Percentiles rank a stretch among this genome's conserved stretches.
These are phyloP conservation scores for Omphaloscelis lunosa DNA, from an alignment of 2,888 invertebrate genomes.

Conservation along the genomic window DNA sequence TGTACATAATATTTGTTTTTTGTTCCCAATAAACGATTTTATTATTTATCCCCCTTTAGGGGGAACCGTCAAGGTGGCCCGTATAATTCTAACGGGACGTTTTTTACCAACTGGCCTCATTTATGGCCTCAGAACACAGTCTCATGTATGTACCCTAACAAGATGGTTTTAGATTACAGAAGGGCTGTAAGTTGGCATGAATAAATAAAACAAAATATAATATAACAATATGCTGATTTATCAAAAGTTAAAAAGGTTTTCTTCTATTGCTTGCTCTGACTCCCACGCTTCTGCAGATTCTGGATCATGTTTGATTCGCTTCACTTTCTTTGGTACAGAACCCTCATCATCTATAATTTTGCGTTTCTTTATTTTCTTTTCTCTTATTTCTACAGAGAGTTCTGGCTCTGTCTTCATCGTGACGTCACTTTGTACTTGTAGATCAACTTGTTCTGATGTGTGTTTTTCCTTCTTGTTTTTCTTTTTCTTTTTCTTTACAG, in stretches of 20 bases:
- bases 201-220: slow-evolving; percentile 30
- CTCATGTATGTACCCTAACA: too few relatives aligned
- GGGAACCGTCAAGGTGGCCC: too few relatives aligned
- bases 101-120: too few relatives aligned
- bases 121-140: too few relatives aligned
- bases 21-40: too few relatives aligned
- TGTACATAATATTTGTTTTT: too few relatives aligned
- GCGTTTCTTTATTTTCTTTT: slow-evolving; percentile 74
- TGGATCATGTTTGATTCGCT: slow-evolving; percentile 73
- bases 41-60: too few relatives aligned
- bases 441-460: slow-evolving; percentile 17
- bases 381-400: slow-evolving; percentile 39
- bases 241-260: slow-evolving; percentile 85
- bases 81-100: too few relatives aligned
- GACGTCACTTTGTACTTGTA: slow-evolving; percentile 41
- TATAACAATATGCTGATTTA: slow-evolving; percentile 13
- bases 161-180: neutral
- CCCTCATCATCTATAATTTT: slow-evolving; percentile 65
- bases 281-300: slow-evolving; percentile 81
- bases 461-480: slow-evolving; percentile 55
- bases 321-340: slow-evolving; percentile 66
- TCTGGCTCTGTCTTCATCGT: slow-evolving; percentile 42
- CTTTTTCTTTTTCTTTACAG: slow-evolving; percentile 60
- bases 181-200: neutral
- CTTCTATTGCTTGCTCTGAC: slow-evolving; percentile 83